Percentiles rank a stretch among this genome's conserved stretches.
Conservation (phyloP, 2,888 invertebrate genomes). For the Labia minor region DNA sequence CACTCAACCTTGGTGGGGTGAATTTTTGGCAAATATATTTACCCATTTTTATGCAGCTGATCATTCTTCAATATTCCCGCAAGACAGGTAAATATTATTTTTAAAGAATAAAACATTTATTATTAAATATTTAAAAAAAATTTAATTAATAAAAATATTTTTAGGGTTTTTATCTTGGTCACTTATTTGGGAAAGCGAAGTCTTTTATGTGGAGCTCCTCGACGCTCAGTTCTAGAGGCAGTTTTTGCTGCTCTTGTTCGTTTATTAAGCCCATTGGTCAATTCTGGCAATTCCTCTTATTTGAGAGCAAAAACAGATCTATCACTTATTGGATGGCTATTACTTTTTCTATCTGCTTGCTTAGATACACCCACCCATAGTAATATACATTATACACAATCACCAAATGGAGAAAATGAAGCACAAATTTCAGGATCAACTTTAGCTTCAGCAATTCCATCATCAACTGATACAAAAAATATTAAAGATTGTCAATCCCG, state of each 20-base stretch:
- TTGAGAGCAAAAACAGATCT: slow-evolving; percentile 49
- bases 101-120: no score
- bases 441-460: neutral
- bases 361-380: slow-evolving; percentile 39
- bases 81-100: slow-evolving; percentile 69
- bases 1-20: slow-evolving; percentile 77
- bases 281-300: slow-evolving; percentile 30
- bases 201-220: slow-evolving; percentile 38
- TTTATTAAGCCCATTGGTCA: slow-evolving; percentile 29
- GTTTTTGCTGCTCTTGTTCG: slow-evolving; percentile 32
- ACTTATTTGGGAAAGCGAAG: slow-evolving; percentile 79
- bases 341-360: slow-evolving; percentile 63
- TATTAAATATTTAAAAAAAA: neutral
- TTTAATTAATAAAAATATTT: no score
- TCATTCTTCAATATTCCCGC: slow-evolving; percentile 68
- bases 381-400: slow-evolving; percentile 35
- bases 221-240: slow-evolving; percentile 32
- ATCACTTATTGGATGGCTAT: slow-evolving; percentile 60
- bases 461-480: neutral
- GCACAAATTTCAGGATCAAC: slow-evolving; percentile 25
- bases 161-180: slow-evolving; percentile 71
- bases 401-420: slow-evolving; percentile 35
- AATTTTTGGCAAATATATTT: slow-evolving; percentile 73
- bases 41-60: slow-evolving; percentile 66
- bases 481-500: neutral